phyloP scores from a whole-genome alignment of 2,113 vertebrate genomes.

The Rhabdornis inornatus region DNA sequence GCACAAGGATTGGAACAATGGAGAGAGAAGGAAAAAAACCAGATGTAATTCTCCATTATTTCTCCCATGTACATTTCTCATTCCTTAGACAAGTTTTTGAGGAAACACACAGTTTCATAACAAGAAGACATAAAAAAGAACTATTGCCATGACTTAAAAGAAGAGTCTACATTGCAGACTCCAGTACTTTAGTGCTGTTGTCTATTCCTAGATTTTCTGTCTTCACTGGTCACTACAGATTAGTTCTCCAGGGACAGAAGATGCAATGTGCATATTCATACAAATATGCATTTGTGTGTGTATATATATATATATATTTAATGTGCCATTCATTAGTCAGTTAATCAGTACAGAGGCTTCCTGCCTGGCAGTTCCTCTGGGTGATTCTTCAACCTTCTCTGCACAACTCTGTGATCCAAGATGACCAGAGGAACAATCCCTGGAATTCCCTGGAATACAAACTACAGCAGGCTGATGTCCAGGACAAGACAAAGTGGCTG shows the following conservation, averaged over 20 bases:
- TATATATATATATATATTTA: background rate
- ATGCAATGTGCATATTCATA: background rate
- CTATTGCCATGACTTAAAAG: background rate
- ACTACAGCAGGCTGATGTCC: background rate
- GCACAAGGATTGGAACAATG: background rate
- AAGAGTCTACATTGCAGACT: background rate
- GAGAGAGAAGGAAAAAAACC: background rate
- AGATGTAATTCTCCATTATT: background rate
- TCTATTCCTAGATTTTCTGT: background rate
- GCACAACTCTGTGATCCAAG: background rate
- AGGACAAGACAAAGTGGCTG: background rate
- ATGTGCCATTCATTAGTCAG: background rate
- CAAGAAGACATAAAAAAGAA: background rate
- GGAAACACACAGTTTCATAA: background rate
- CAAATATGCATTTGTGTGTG: background rate
- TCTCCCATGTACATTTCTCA: background rate
- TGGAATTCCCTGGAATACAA: background rate
- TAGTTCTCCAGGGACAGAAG: background rate
- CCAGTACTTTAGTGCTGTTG: background rate
- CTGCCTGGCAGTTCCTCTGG: background rate
- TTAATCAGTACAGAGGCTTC: background rate
- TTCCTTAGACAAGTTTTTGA: background rate
- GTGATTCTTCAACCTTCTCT: background rate
- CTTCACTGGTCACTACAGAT: background rate
- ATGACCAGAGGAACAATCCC: background rate